Evolutionary conservation across 2,113 vertebrate genomes (phyloP).

Genomic region (Chloroceryle aenea): DNA sequence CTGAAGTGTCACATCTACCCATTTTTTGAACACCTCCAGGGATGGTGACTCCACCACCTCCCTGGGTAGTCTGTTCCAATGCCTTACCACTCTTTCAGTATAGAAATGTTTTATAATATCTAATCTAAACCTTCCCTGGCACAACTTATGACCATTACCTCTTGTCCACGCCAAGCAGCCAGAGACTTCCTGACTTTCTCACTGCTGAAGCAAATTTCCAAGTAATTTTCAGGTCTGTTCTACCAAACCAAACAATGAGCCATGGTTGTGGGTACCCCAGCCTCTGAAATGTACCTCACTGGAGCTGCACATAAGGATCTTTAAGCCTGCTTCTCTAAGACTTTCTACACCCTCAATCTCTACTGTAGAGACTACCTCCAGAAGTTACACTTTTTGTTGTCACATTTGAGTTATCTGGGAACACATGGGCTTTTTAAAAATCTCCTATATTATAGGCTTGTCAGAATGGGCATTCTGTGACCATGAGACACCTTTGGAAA

Average conservation of each 20-base stretch:
- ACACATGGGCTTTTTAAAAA: fast-evolving
- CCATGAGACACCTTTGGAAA: not conserved
- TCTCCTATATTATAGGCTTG: not conserved
- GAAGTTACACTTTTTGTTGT: not conserved
- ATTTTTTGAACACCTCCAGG: too few species aligned
- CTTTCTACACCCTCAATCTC: not conserved
- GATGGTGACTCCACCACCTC: too few species aligned
- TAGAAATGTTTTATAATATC: too few species aligned
- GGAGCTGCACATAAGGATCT: not conserved
- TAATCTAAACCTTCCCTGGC: too few species aligned
- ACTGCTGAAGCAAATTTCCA: too few species aligned
- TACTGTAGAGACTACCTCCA: not conserved
- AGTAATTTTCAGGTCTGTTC: not conserved
- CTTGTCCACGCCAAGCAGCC: too few species aligned
- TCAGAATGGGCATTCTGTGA: not conserved
- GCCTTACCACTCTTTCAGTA: too few species aligned
- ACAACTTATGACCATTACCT: too few species aligned
- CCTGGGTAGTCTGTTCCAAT: too few species aligned
- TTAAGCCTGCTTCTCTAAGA: not conserved
- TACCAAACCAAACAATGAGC: not conserved
- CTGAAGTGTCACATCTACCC: too few species aligned
- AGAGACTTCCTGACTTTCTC: too few species aligned
- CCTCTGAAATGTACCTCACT: not conserved
- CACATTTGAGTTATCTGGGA: not conserved
- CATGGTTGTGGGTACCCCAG: fast-evolving